These are phyloP conservation scores for Megalurothrips usitatus DNA, from an alignment of 2,888 invertebrate genomes.

Conservation along the genomic window DNA sequence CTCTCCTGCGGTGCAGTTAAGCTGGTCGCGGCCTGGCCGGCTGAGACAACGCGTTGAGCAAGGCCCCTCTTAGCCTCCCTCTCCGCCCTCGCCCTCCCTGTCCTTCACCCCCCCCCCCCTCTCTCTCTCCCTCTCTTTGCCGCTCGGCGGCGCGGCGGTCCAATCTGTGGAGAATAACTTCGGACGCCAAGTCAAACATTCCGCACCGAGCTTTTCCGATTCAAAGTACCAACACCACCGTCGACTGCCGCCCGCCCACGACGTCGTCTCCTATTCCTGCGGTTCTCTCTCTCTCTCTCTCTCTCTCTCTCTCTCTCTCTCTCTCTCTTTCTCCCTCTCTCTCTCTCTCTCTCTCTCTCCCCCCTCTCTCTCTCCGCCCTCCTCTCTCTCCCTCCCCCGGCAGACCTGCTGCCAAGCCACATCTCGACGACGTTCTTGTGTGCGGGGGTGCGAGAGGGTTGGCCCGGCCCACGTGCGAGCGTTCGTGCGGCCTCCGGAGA, in stretches of 20 bases:
- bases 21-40: background rate
- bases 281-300: background rate
- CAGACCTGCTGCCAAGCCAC: no score
- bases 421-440: no score
- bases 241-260: background rate
- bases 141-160: background rate
- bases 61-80: background rate
- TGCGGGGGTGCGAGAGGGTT: no score
- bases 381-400: background rate
- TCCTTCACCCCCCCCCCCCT: background rate
- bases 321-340: background rate
- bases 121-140: background rate
- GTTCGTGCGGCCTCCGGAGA: no score
- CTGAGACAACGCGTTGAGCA: background rate
- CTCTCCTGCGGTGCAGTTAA: slow-evolving; percentile 3
- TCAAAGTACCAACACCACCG: background rate
- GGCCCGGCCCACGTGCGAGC: no score
- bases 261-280: background rate
- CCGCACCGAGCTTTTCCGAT: background rate
- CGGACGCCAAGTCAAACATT: slow-evolving; percentile 21
- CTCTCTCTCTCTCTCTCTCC: background rate
- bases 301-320: background rate
- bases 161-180: slow-evolving; percentile 18
- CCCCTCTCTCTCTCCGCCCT: background rate
- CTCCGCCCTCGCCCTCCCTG: background rate